Evolutionary conservation across 2,113 vertebrate genomes (phyloP).

Genomic region (Lampris incognitus): DNA sequence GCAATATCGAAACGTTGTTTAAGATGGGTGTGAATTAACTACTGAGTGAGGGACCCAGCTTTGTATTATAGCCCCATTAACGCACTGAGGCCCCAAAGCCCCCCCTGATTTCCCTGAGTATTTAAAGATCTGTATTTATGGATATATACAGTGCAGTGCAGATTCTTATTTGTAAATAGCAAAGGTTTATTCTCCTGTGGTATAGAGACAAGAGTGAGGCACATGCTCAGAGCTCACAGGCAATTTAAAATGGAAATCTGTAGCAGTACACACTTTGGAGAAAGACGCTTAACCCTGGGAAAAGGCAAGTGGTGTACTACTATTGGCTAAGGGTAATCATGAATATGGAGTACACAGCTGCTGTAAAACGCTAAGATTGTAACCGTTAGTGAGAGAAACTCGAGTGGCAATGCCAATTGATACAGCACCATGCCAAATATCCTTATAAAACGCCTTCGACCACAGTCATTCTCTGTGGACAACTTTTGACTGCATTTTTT

Average conservation of each 20-base stretch:
- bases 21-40: conserved; percentile 87
- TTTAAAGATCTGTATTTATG: conserved; percentile 84
- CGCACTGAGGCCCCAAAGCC: conserved; percentile 90
- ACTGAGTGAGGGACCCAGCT: conserved; percentile 91
- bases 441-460: conserved; percentile 14
- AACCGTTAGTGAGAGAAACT: conserved; percentile 9
- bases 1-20: conserved; percentile 69
- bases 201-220: conserved; percentile 84
- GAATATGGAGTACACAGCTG: conserved; percentile 25
- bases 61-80: conserved; percentile 83
- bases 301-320: conserved; percentile 1
- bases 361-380: conserved; percentile 22
- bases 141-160: conserved; percentile 82
- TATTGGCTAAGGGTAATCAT: conserved; percentile 7
- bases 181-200: conserved; percentile 92
- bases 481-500: conserved; percentile 2
- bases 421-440: conserved; percentile 10
- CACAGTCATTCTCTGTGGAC: neutral
- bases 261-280: conserved; percentile 12
- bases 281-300: conserved; percentile 8
- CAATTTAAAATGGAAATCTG: conserved; percentile 45
- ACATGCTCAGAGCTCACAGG: conserved; percentile 80
- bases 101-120: conserved; percentile 78
- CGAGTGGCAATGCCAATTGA: conserved; percentile 10
- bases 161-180: conserved; percentile 87